phyloP scores from a whole-genome alignment of 35 echinoderm and acorn worm species.

The Strongylocentrotus purpuratus region DNA sequence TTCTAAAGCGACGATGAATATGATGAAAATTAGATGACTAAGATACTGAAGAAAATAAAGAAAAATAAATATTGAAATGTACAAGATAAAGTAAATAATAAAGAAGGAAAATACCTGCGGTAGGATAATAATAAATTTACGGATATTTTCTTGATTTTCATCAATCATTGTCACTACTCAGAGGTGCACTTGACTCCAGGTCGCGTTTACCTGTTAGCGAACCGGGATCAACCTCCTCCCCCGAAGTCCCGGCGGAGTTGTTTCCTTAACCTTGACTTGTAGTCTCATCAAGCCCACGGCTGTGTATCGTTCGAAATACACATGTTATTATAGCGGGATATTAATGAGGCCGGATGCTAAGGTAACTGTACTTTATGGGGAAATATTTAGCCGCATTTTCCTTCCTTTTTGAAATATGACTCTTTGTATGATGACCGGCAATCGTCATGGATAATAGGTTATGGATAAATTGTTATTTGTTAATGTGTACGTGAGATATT shows the following conservation, averaged over 20 bases:
- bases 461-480: background rate
- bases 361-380: conserved; percentile 14
- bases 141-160: background rate
- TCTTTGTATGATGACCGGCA: background rate
- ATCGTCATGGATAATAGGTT: background rate
- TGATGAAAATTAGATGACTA: too few species aligned
- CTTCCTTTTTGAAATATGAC: conserved; percentile 22
- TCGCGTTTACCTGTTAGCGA: background rate
- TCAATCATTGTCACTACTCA: background rate
- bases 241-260: conserved; percentile 29
- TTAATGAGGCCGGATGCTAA: conserved; percentile 10
- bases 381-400: background rate
- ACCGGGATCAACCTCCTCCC: conserved; percentile 16
- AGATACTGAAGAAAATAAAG: too few species aligned
- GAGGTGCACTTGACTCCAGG: background rate
- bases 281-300: conserved; percentile 13
- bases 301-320: background rate
- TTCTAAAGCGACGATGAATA: too few species aligned
- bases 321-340: background rate
- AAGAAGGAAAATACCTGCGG: background rate
- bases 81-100: too few species aligned
- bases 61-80: too few species aligned
- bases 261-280: conserved; percentile 31
- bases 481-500: background rate
- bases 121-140: background rate